Evolutionary conservation across 1,140 invertebrate species (phyloP).

Genomic region (Leptinotarsa undecemlineata): DNA sequence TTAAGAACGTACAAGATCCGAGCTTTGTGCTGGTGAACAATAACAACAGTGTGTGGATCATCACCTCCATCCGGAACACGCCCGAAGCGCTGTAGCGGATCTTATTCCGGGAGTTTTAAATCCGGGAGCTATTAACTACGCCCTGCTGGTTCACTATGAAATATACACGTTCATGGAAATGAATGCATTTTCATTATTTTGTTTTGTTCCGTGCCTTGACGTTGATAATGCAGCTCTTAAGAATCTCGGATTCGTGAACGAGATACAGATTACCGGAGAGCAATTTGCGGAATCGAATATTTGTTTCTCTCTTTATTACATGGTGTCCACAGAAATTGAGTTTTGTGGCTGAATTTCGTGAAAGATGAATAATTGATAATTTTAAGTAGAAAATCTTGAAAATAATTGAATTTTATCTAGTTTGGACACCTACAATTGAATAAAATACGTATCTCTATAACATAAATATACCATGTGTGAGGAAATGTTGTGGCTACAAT

Average conservation of each 20-base stretch:
- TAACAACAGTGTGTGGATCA: conserved; percentile 38
- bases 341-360: too few relatives aligned
- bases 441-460: too few relatives aligned
- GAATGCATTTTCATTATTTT: conserved; percentile 49
- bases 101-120: conserved; percentile 29
- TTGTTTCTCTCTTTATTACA: not conserved
- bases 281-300: conserved; percentile 2
- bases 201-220: conserved; percentile 32
- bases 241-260: not conserved
- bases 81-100: conserved; percentile 31
- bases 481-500: too few relatives aligned
- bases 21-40: conserved; percentile 27
- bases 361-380: too few relatives aligned
- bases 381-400: too few relatives aligned
- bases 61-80: conserved; percentile 33
- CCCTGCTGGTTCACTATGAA: conserved; percentile 32
- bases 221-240: conserved; percentile 30
- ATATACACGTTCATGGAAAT: conserved; percentile 40
- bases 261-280: not conserved
- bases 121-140: conserved; percentile 33
- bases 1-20: conserved; percentile 28
- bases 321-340: too few relatives aligned
- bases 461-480: too few relatives aligned
- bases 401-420: too few relatives aligned
- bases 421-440: too few relatives aligned